These are phyloP conservation scores for Chironomus tepperi DNA, from an alignment of 1,140 invertebrate species.

Conservation along the genomic window DNA sequence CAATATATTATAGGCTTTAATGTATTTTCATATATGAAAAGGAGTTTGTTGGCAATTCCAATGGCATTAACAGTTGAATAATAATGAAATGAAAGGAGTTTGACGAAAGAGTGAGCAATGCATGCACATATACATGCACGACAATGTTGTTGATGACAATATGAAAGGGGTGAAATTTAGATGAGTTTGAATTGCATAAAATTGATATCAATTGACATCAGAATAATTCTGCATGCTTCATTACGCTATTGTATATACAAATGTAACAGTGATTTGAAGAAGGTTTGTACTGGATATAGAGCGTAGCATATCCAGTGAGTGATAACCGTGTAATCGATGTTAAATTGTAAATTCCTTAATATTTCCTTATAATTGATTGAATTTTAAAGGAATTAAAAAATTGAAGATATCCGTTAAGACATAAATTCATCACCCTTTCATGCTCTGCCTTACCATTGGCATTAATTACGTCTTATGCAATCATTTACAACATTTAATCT, in stretches of 20 bases:
- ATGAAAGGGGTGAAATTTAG: neutral
- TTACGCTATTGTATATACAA: neutral
- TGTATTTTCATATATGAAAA: too few relatives aligned
- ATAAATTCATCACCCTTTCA: neutral
- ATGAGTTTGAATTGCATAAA: conserved; percentile 14
- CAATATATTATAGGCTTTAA: too few relatives aligned
- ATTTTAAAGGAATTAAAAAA: neutral
- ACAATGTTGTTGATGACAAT: too few relatives aligned
- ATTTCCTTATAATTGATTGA: conserved; percentile 13
- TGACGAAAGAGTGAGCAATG: neutral
- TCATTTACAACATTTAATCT: conserved; percentile 14
- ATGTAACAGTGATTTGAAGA: neutral
- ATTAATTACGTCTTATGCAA: neutral
- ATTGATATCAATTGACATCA: conserved; percentile 14
- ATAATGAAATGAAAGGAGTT: neutral
- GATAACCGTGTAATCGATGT: neutral
- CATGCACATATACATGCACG: neutral
- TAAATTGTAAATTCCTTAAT: neutral
- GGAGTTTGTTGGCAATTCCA: neutral
- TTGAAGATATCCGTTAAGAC: too few relatives aligned
- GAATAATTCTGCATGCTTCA: neutral
- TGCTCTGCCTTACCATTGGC: neutral
- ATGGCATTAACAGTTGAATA: neutral
- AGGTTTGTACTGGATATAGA: neutral
- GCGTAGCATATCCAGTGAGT: neutral